These are phyloP conservation scores for Sparus aurata DNA, from an alignment of 2,797 vertebrate species.

Conservation along the genomic window DNA sequence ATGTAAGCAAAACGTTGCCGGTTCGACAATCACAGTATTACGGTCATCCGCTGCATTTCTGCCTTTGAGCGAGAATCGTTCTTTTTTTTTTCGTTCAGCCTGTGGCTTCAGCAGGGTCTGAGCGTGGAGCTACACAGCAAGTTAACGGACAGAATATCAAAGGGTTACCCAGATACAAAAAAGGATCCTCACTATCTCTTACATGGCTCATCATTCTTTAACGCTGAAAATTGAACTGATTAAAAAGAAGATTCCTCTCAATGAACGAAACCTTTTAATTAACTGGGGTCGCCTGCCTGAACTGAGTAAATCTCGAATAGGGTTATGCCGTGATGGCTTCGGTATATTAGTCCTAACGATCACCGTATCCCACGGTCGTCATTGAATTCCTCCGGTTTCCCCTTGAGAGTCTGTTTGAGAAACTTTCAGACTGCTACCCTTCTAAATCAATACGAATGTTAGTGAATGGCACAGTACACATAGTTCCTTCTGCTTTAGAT, in stretches of 20 bases:
- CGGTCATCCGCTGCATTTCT: conserved; percentile 4
- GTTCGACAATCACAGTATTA: background rate
- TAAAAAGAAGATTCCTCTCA: conserved; percentile 30
- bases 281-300: conserved; percentile 7
- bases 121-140: background rate
- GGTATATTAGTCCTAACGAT: conserved; percentile 47
- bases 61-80: conserved; percentile 22
- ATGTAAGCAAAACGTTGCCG: no score
- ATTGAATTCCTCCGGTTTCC: conserved; percentile 25
- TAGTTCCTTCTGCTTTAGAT: conserved; percentile 8
- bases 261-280: conserved; percentile 28
- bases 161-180: background rate
- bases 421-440: conserved; percentile 34
- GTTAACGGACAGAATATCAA: conserved; percentile 47
- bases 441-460: conserved; percentile 32
- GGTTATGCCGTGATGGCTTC: conserved; percentile 21
- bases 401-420: conserved; percentile 26
- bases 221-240: conserved; percentile 50
- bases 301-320: conserved; percentile 12
- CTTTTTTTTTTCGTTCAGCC: background rate
- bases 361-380: conserved; percentile 7
- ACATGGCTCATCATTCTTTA: conserved; percentile 15
- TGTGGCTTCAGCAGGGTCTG: conserved; percentile 5
- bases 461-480: conserved; percentile 43
- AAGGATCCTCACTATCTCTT: background rate